phyloP scores from a whole-genome alignment of 2,113 vertebrate species.

The Carassius gibelio region DNA sequence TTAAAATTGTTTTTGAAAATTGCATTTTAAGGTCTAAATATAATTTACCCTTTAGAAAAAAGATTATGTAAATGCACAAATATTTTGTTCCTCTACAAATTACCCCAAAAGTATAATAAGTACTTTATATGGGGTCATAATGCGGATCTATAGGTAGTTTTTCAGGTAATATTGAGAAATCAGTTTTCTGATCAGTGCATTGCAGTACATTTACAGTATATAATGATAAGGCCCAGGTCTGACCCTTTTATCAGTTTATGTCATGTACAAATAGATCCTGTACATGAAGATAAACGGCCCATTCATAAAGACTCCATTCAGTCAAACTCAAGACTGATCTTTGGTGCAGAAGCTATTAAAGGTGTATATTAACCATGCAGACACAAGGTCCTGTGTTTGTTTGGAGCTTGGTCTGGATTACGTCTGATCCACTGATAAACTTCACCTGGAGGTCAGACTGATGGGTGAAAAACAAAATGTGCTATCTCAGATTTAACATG shows the following conservation, averaged over 20 bases:
- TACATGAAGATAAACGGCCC: neutral
- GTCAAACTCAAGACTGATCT: neutral
- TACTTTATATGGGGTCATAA: neutral
- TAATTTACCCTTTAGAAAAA: too few species aligned
- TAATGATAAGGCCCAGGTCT: neutral
- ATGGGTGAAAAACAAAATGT: conserved; percentile 20
- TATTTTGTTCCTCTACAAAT: neutral
- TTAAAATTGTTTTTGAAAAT: too few species aligned
- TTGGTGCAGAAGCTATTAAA: neutral
- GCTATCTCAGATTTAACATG: neutral
- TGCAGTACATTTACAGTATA: neutral
- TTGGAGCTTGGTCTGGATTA: conserved; percentile 26
- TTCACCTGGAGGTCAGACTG: conserved; percentile 2
- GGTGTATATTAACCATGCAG: conserved; percentile 30
- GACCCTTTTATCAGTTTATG: neutral
- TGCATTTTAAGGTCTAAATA: neutral
- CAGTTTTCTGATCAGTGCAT: neutral
- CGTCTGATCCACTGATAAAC: conserved; percentile 28
- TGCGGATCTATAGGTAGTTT: neutral
- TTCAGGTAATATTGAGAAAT: neutral
- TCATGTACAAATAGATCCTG: neutral
- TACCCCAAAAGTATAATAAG: neutral
- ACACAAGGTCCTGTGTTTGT: neutral
- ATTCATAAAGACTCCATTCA: neutral
- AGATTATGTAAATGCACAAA: neutral